Evolutionary conservation across 2,113 vertebrate genomes (phyloP).

Genomic region (Nyctereutes procyonoides): DNA sequence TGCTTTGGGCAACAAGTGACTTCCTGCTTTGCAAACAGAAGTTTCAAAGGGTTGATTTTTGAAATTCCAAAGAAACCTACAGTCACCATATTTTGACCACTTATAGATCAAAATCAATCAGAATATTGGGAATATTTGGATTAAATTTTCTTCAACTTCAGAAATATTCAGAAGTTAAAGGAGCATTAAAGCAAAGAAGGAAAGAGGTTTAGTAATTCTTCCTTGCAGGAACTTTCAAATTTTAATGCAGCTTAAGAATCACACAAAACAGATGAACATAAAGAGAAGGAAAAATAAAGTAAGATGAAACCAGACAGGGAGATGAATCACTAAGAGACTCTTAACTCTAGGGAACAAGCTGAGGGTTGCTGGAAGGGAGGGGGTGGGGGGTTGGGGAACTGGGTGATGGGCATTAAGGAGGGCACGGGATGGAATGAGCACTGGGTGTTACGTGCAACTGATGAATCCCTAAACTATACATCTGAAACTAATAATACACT

Average conservation of each 20-base stretch:
- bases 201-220: not conserved
- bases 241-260: not conserved
- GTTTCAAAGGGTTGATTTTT: conserved; percentile 60
- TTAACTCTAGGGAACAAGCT: not conserved
- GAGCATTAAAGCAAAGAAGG: not conserved
- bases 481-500: not conserved
- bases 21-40: conserved; percentile 70
- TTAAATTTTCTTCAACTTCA: conserved; percentile 11
- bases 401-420: not conserved
- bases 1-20: conserved; percentile 40
- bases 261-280: not conserved
- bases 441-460: not conserved
- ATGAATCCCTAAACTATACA: not conserved
- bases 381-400: not conserved
- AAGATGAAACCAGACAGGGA: not conserved
- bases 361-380: not conserved
- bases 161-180: conserved; percentile 11
- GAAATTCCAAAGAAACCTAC: conserved; percentile 52
- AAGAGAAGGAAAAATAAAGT: not conserved
- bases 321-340: not conserved
- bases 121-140: not conserved
- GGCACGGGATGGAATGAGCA: not conserved
- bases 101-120: not conserved
- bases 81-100: conserved; percentile 34
- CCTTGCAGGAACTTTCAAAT: not conserved